Base-by-base conservation (phyloP, 2,888 invertebrate genomes). In the Thecophora atra region DNA sequence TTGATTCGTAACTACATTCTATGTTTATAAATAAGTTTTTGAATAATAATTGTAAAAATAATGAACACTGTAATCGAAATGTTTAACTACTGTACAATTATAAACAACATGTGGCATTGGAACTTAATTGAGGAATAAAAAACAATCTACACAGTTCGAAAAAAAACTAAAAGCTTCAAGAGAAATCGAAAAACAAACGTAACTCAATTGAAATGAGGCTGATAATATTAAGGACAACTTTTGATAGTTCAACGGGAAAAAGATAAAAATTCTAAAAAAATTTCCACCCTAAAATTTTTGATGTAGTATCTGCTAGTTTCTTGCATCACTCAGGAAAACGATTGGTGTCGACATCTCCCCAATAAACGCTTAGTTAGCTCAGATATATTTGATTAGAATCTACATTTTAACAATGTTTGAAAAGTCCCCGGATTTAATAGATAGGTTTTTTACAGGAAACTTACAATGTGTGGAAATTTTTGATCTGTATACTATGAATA, bases 1-100 rank as follows among this genome's bases (percentile, higher is more conserved):
- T 58, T n/a, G n/a, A n/a, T 28, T 58, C 6, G 21, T 28, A 17
- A 58, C 54, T 67, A 67, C 56, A 54, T 67, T 67, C 67, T 67
- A 21, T 54, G 24, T 56, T 11, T 52, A 67, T n/a, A 66, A 66
- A 30, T 21, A 26, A 13, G 24, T 58, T 58, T 26, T 17, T 15
- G 8, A 58, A 58, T 17, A 11, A 28, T 37, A 8, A 58, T 24
- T 58, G 58, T 64, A 15, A 24, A 64, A 47, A 30, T n/a, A 44
- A 44, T 44, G 44, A 47, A 64, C 42, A 44, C 21, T 11, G 19
- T 26, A 47, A 42, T 47, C 15, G 13, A 62, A 63, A 42, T n/a
- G 21, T 47, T 24, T 64, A 42, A 64, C 64, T 64, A 64, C 64
- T 64, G 44, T 30, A 60, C 47, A 24, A 64, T 19, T 24, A 47